phyloP scores from a whole-genome alignment of 2,113 vertebrate species.

The Bucco capensis region DNA sequence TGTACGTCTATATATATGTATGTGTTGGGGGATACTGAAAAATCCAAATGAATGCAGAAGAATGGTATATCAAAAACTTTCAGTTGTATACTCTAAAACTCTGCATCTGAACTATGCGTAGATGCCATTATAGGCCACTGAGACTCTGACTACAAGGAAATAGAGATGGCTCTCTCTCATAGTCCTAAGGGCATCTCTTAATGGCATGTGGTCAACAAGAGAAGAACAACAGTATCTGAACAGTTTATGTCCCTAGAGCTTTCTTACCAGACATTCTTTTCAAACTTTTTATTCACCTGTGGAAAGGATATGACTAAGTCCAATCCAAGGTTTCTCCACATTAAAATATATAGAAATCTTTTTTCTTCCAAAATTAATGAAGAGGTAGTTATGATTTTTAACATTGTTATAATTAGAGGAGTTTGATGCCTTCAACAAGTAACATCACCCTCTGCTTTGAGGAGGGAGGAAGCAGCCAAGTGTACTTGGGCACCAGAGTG shows the following conservation, averaged over 20 bases:
- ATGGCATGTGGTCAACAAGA: neutral
- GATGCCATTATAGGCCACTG: neutral
- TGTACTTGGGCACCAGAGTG: conserved; percentile 27
- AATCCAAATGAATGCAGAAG: neutral
- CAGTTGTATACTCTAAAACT: neutral
- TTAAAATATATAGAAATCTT: neutral
- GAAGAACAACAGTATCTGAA: neutral
- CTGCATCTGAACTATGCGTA: neutral
- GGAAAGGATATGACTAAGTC: rapidly evolving
- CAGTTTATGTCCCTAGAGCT: neutral
- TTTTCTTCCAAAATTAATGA: neutral
- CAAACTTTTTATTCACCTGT: neutral
- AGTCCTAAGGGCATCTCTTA: neutral
- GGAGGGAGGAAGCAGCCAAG: neutral
- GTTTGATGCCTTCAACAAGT: neutral
- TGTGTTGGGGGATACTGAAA: neutral
- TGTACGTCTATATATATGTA: neutral
- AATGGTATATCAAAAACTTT: neutral
- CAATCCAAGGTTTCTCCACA: neutral
- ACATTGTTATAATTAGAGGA: neutral
- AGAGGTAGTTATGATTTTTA: neutral
- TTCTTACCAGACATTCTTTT: neutral
- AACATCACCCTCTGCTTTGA: neutral
- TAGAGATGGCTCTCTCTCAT: neutral
- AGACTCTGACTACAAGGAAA: neutral